Percentiles rank a stretch among this genome's conserved stretches.
phyloP scores from a whole-genome alignment of 2,888 invertebrate species.

The Dioctria linearis region DNA sequence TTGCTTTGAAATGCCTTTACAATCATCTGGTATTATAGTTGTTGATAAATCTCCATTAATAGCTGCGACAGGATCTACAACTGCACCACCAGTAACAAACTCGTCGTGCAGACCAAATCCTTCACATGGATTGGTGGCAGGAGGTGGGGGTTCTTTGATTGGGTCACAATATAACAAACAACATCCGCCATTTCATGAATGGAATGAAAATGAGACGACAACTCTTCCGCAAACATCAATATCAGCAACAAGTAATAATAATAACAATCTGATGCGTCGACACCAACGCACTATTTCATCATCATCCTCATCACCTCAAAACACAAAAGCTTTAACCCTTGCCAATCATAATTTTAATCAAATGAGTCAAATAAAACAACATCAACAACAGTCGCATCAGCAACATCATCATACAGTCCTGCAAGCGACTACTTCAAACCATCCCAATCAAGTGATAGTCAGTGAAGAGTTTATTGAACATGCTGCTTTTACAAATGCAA shows the following conservation, averaged over 20 bases:
- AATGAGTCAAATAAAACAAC: slow-evolving; percentile 61
- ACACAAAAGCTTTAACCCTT: slow-evolving; percentile 43
- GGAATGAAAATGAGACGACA: slow-evolving; percentile 35
- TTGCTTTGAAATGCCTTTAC: slow-evolving; percentile 64
- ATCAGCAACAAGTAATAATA: slow-evolving; percentile 22
- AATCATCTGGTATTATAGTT: slow-evolving; percentile 67
- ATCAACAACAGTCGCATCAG: slow-evolving; percentile 55
- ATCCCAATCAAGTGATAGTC: slow-evolving; percentile 64
- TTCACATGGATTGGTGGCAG: slow-evolving; percentile 45
- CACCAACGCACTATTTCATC: slow-evolving; percentile 60
- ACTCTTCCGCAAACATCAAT: slow-evolving; percentile 1
- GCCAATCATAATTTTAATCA: slow-evolving; percentile 57
- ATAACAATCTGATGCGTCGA: slow-evolving; percentile 60
- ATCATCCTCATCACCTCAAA: slow-evolving; percentile 59
- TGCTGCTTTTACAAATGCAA: slow-evolving; percentile 53
- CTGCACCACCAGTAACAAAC: slow-evolving; percentile 46
- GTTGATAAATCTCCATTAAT: slow-evolving; percentile 64
- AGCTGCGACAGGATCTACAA: slow-evolving; percentile 57
- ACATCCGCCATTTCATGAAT: slow-evolving; percentile 40
- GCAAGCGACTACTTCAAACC: slow-evolving; percentile 29
- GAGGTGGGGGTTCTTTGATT: slow-evolving; percentile 11
- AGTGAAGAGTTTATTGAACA: slow-evolving; percentile 65
- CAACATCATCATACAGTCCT: slow-evolving; percentile 52
- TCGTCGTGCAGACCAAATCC: slow-evolving; percentile 43
- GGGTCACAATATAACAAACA: slow-evolving; percentile 34